These are phyloP conservation scores for Erpornis zantholeuca DNA, from an alignment of 2,113 vertebrate species.

Conservation along the genomic window DNA sequence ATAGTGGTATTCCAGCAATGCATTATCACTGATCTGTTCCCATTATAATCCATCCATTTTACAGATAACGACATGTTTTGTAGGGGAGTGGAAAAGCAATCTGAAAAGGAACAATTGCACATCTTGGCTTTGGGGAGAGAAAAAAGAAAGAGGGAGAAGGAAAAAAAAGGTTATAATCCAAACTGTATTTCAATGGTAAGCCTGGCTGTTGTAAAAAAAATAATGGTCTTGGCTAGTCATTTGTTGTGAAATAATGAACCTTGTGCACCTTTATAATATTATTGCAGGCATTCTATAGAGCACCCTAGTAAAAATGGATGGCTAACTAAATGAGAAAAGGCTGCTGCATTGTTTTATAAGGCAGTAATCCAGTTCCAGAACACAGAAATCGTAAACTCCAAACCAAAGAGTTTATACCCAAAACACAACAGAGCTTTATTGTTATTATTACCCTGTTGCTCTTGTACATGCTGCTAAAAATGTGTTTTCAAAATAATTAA, in stretches of 20 bases:
- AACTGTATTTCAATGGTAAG: constrained; percentile 40
- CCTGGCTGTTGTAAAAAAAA: constrained; percentile 44
- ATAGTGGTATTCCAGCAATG: constrained; percentile 34
- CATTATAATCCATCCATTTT: constrained; percentile 47
- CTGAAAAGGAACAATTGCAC: constrained; percentile 17
- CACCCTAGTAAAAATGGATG: constrained; percentile 50
- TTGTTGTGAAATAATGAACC: constrained; percentile 62
- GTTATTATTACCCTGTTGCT: constrained; percentile 21
- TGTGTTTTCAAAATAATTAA: constrained; percentile 46
- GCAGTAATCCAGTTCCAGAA: constrained; percentile 45
- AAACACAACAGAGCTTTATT: neutral
- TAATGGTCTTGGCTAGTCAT: constrained; percentile 37
- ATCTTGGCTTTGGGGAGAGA: neutral
- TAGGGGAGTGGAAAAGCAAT: constrained; percentile 30
- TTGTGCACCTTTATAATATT: constrained; percentile 57
- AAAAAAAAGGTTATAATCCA: constrained; percentile 16
- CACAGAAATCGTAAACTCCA: constrained; percentile 21
- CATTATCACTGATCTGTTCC: constrained; percentile 51
- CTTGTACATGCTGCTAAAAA: neutral
- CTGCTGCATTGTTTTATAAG: constrained; percentile 52
- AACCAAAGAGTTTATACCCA: constrained; percentile 23
- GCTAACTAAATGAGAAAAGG: constrained; percentile 42
- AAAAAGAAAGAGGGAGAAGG: neutral
- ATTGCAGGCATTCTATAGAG: constrained; percentile 39
- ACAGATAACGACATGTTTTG: constrained; percentile 23